Evolutionary conservation across 1,140 invertebrate genomes (phyloP).

Genomic region (Tenebrio molitor): DNA sequence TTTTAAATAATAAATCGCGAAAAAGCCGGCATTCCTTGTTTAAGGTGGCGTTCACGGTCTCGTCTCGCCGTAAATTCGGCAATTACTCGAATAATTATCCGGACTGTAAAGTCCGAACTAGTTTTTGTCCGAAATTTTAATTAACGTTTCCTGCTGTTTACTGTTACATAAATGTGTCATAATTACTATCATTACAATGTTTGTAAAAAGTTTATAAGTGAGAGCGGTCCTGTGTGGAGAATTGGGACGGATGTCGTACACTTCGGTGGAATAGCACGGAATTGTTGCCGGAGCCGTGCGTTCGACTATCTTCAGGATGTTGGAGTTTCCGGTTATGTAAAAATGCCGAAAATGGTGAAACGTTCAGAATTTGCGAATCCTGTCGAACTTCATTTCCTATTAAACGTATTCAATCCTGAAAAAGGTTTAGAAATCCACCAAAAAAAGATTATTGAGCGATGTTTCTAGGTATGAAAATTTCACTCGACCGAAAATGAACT

Average conservation of each 20-base stretch:
- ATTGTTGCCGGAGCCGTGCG: background rate
- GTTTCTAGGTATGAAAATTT: conserved; percentile 37
- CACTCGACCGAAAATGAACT: conserved; percentile 23
- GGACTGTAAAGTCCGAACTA: background rate
- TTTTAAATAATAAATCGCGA: conserved; percentile 21
- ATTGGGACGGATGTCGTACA: background rate
- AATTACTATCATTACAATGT: conserved; percentile 18
- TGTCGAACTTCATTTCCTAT: conserved; percentile 36
- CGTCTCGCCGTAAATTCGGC: conserved; percentile 1
- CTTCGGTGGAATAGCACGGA: background rate
- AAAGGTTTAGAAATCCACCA: conserved; percentile 32
- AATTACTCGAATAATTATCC: background rate
- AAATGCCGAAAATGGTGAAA: background rate
- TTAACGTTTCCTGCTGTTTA: conserved; percentile 28
- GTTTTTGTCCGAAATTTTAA: conserved; percentile 25
- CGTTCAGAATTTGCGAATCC: conserved; percentile 23
- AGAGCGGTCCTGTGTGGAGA: background rate
- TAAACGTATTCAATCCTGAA: conserved; percentile 35
- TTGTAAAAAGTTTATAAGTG: background rate
- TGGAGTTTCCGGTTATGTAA: conserved; percentile 35
- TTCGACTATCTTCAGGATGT: conserved; percentile 5
- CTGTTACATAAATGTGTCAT: conserved; percentile 30
- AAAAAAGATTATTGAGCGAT: conserved; percentile 33
- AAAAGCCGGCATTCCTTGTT: conserved; percentile 9
- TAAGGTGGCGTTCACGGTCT: background rate